A percentile compares a stretch with the other conserved stretches of the same genome.
phyloP scores from a whole-genome alignment of 92 coral and sea anemone species.

The Palythoa grandis region DNA sequence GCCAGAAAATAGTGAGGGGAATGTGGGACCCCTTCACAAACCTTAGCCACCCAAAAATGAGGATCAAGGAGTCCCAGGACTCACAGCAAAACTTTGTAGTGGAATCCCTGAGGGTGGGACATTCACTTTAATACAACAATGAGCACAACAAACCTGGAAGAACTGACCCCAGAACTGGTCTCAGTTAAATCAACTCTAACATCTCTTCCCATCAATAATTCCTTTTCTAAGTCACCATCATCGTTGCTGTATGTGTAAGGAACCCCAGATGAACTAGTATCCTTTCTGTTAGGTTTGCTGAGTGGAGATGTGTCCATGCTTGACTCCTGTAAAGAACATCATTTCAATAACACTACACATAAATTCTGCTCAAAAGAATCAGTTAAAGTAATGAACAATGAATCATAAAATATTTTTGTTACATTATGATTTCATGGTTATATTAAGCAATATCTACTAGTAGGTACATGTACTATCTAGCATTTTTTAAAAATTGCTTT shows the following conservation, averaged over 20 bases:
- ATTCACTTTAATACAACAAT: not conserved
- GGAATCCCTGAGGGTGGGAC: no score
- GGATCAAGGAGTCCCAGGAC: no score
- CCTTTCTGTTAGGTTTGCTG: constrained; percentile 33
- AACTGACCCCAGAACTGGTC: constrained; percentile 53
- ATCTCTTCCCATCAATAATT: constrained; percentile 43
- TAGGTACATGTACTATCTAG: no score
- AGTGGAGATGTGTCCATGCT: constrained; percentile 54
- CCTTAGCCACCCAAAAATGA: no score
- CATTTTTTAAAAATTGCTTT: no score
- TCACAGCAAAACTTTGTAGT: no score
- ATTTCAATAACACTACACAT: not conserved
- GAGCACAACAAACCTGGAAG: constrained; percentile 50
- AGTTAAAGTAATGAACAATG: no score
- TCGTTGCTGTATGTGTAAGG: not conserved
- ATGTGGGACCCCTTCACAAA: no score
- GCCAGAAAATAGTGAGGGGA: no score
- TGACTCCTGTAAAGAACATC: constrained; percentile 42
- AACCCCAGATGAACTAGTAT: constrained; percentile 17
- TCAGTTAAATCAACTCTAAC: constrained; percentile 49
- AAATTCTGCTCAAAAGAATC: not conserved
- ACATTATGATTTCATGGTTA: no score
- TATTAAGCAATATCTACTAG: no score
- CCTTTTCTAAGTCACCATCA: constrained; percentile 61
- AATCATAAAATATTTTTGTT: no score